These are phyloP conservation scores for Propithecus coquereli DNA, from an alignment of 2,113 vertebrate species.

Conservation along the genomic window DNA sequence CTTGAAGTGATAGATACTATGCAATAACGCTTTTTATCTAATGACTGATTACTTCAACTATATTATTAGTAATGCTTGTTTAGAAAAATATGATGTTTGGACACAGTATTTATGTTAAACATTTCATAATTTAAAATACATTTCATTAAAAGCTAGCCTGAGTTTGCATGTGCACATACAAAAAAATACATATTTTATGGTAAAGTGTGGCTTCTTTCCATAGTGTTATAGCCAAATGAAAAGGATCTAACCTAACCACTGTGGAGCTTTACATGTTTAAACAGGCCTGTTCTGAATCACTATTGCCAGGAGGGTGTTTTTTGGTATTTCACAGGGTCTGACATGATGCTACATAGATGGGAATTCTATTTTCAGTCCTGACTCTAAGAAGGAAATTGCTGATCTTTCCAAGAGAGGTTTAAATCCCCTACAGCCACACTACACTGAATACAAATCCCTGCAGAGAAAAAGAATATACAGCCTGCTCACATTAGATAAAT, in stretches of 20 bases:
- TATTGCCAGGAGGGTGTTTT: background rate
- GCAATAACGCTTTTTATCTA: background rate
- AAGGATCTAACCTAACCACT: background rate
- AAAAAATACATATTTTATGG: background rate
- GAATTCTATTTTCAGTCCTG: background rate
- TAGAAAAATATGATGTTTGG: background rate
- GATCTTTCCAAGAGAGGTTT: background rate
- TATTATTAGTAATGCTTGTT: background rate
- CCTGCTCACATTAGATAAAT: conserved; percentile 41
- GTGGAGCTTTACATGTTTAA: background rate
- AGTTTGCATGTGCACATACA: background rate
- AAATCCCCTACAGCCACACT: background rate
- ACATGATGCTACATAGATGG: background rate
- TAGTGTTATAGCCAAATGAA: background rate
- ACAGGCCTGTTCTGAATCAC: background rate
- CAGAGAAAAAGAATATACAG: background rate
- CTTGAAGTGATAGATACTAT: background rate
- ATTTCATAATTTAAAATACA: conserved; percentile 18
- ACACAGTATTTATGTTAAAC: background rate
- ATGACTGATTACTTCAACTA: background rate
- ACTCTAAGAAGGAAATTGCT: background rate
- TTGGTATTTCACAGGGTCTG: background rate
- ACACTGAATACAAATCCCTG: background rate
- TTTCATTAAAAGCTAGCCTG: background rate
- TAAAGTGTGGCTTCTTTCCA: background rate